These are phyloP conservation scores for Circaetus gallicus DNA, from an alignment of 2,113 vertebrate species.

Conservation along the genomic window DNA sequence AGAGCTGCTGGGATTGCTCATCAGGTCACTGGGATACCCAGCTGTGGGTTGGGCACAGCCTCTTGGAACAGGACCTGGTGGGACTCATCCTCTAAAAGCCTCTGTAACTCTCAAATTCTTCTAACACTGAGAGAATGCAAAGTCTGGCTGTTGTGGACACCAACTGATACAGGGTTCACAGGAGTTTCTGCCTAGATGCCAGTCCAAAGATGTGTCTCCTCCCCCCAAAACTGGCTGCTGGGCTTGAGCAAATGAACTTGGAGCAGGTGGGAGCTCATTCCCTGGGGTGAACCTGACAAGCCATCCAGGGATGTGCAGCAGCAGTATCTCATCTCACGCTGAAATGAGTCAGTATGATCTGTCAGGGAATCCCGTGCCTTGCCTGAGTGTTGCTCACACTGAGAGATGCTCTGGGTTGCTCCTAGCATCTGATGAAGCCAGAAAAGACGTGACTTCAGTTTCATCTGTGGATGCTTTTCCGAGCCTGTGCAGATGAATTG, in stretches of 20 bases:
- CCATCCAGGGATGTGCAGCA: not conserved
- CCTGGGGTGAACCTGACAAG: not conserved
- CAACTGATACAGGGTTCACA: not conserved
- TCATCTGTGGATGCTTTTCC: not conserved
- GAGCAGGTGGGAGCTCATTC: not conserved
- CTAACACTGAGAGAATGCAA: not conserved
- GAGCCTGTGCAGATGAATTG: not conserved
- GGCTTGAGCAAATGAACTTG: not conserved
- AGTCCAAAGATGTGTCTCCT: not conserved
- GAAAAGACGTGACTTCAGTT: not conserved
- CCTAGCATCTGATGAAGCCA: not conserved
- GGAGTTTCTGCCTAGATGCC: not conserved
- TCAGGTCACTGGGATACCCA: not conserved
- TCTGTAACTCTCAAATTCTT: not conserved
- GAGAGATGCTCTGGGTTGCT: not conserved
- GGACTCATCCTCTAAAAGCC: not conserved
- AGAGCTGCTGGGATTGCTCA: not conserved
- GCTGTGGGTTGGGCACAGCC: not conserved
- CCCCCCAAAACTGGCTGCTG: not conserved
- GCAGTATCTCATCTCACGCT: not conserved
- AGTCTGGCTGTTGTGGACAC: not conserved
- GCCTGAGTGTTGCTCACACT: not conserved
- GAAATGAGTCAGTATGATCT: constrained; percentile 7
- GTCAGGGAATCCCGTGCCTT: not conserved
- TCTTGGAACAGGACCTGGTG: not conserved